Evolutionary conservation across 2,797 vertebrate genomes (phyloP).

Genomic region (Ateles fusciceps): DNA sequence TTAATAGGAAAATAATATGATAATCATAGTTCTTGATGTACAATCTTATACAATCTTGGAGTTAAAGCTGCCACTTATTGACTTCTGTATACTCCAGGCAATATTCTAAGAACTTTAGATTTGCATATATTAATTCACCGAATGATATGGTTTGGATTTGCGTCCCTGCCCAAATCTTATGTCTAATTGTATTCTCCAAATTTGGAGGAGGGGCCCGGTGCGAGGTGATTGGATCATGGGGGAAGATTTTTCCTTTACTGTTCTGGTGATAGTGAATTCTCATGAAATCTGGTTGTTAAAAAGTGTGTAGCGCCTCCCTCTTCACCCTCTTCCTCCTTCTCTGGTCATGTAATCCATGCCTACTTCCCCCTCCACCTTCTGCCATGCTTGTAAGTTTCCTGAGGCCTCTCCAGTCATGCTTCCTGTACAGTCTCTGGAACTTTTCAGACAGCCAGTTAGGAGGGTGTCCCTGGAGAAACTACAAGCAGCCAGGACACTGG

Average conservation of each 20-base stretch:
- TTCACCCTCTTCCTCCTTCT: neutral
- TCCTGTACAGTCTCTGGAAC: neutral
- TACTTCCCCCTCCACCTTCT: neutral
- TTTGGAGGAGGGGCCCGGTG: neutral
- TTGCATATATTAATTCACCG: neutral
- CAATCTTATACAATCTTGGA: neutral
- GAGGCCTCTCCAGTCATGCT: neutral
- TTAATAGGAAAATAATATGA: conserved; percentile 1
- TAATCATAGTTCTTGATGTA: neutral
- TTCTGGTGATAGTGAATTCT: neutral
- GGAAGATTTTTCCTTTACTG: neutral
- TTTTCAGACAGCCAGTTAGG: neutral
- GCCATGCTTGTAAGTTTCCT: neutral
- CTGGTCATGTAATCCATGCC: neutral
- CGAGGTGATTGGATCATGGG: neutral
- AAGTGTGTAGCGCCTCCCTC: neutral
- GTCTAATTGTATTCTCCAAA: neutral
- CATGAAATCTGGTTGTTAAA: neutral
- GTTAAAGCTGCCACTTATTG: neutral
- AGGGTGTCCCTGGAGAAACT: neutral
- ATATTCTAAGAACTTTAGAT: neutral
- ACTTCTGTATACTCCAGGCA: neutral
- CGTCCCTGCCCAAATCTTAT: neutral
- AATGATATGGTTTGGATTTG: neutral
- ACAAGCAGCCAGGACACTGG: neutral